Evolutionary conservation across 2,888 invertebrate species (phyloP).

Genomic region (Scaptomyza flava): DNA sequence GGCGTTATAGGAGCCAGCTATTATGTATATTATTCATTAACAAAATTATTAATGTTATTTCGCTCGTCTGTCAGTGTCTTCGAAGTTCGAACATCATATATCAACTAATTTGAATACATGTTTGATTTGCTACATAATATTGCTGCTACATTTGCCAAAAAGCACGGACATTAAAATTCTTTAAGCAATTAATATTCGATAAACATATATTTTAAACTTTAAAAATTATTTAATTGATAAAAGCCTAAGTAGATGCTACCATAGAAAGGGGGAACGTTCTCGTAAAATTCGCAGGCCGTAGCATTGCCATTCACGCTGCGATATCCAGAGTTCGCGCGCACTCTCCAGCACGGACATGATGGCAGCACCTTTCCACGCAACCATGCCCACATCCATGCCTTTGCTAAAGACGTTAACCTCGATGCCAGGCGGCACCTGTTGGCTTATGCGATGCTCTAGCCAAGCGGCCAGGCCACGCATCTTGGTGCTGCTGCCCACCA

Average conservation of each 20-base stretch:
- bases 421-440: conserved; percentile 92
- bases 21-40: too few relatives aligned
- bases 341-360: conserved; percentile 97
- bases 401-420: conserved; percentile 96
- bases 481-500: conserved; percentile 96
- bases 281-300: conserved; percentile 93
- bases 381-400: conserved; percentile 95
- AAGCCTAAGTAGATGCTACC: conserved; percentile 85
- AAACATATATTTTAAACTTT: not conserved
- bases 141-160: not conserved
- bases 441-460: conserved; percentile 93
- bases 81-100: too few relatives aligned
- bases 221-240: not conserved
- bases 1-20: too few relatives aligned
- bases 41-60: too few relatives aligned
- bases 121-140: not conserved
- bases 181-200: not conserved
- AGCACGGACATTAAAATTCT: not conserved
- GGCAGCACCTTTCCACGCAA: conserved; percentile 97
- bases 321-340: conserved; percentile 96
- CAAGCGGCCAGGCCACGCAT: conserved; percentile 93
- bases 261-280: conserved; percentile 96
- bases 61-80: too few relatives aligned
- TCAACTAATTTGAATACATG: not conserved
- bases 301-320: conserved; percentile 93